Conservation (phyloP, 2,888 invertebrate genomes). For the Polymixis lichenea region DNA sequence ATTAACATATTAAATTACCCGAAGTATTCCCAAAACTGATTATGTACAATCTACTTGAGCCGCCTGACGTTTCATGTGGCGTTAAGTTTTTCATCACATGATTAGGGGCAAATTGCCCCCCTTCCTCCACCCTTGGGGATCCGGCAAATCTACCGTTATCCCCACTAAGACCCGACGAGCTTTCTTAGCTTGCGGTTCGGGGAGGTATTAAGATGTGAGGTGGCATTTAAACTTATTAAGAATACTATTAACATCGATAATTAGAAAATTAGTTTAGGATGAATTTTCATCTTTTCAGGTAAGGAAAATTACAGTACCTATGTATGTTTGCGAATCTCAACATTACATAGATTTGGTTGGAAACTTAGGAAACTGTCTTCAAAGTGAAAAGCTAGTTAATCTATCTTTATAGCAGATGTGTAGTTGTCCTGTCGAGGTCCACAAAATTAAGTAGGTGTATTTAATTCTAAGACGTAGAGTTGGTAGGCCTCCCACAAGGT, state of each 20-base stretch:
- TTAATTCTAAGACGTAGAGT: too few species aligned
- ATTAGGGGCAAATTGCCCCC: constrained; percentile 84
- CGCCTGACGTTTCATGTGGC: constrained; percentile 69
- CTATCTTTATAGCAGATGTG: neutral
- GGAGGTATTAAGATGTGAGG: constrained; percentile 64
- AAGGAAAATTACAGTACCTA: too few species aligned
- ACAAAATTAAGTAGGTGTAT: too few species aligned
- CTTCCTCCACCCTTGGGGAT: constrained; percentile 69
- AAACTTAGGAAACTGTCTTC: too few species aligned
- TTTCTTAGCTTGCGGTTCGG: constrained; percentile 69
- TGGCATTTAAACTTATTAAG: constrained; percentile 51
- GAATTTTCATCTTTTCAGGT: neutral
- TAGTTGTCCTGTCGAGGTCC: neutral
- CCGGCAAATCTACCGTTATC: constrained; percentile 84
- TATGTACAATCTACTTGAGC: constrained; percentile 61
- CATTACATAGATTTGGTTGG: neutral
- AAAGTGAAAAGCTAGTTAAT: neutral
- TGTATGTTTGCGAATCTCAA: too few species aligned
- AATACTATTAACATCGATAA: neutral
- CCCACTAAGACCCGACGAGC: constrained; percentile 76
- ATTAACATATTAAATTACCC: constrained; percentile 69
- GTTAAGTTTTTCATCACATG: constrained; percentile 89
- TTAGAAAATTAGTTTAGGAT: too few species aligned
- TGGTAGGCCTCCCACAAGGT: too few species aligned
- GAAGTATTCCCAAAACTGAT: constrained; percentile 70